These are phyloP conservation scores for Melopsittacus undulatus DNA, from an alignment of 2,797 vertebrate genomes.

Conservation along the genomic window DNA sequence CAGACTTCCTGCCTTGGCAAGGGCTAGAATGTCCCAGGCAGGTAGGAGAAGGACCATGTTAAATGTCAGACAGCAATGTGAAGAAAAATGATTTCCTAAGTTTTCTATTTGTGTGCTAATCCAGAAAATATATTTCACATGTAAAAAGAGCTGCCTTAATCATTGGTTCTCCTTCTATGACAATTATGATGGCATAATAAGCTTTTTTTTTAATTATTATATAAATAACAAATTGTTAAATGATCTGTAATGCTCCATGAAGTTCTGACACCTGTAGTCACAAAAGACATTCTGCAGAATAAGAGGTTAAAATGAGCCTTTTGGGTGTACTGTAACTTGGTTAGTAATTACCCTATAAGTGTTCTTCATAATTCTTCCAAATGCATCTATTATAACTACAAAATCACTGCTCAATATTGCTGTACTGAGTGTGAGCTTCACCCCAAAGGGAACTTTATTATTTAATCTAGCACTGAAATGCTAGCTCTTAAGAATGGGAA, in stretches of 20 bases:
- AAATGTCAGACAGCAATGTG: constrained; percentile 13
- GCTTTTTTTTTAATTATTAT: neutral
- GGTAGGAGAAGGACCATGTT: neutral
- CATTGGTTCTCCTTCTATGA: neutral
- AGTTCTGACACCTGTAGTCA: neutral
- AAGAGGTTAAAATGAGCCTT: neutral
- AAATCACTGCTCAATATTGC: neutral
- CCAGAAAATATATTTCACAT: neutral
- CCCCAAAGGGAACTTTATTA: neutral
- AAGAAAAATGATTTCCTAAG: neutral
- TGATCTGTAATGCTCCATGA: neutral
- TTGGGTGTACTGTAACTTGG: neutral
- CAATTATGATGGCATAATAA: neutral
- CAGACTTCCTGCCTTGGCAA: constrained; percentile 60
- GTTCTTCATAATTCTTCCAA: neutral
- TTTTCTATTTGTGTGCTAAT: neutral
- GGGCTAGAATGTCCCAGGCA: neutral
- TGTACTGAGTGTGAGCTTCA: neutral
- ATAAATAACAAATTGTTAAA: neutral
- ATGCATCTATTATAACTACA: neutral
- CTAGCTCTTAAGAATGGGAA: neutral
- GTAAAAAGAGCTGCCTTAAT: neutral
- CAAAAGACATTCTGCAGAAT: neutral
- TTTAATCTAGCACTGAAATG: neutral
- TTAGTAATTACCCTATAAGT: neutral